These are phyloP conservation scores for Bombus picipes DNA, from an alignment of 1,140 invertebrate genomes.

Conservation along the genomic window DNA sequence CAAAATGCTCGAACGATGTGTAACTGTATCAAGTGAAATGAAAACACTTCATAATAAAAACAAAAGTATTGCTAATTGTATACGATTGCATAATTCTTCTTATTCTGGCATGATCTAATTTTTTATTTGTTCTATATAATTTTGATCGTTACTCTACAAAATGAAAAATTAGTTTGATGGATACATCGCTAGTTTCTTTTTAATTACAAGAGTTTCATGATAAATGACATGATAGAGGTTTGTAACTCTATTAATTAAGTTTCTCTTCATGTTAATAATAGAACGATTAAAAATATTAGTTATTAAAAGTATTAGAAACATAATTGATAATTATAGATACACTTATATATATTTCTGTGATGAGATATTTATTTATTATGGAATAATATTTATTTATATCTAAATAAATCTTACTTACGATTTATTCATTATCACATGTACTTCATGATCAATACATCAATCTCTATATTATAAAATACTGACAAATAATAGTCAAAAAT, in stretches of 20 bases:
- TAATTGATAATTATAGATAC: background rate
- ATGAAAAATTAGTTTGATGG: background rate
- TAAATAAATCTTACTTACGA: background rate
- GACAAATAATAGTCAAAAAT: too few relatives aligned
- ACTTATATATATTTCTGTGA: background rate
- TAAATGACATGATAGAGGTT: background rate
- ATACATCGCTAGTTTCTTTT: background rate
- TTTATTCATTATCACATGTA: background rate
- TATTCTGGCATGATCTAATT: background rate
- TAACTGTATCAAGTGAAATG: constrained; percentile 18
- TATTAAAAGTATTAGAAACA: background rate
- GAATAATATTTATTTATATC: background rate
- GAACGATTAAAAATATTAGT: background rate
- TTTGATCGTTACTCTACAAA: background rate
- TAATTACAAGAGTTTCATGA: background rate
- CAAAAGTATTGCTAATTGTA: constrained; percentile 22
- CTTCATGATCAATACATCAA: background rate
- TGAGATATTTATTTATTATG: background rate
- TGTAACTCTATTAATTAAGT: background rate
- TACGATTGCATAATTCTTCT: background rate
- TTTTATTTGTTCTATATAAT: background rate
- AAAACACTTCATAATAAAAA: constrained; percentile 21
- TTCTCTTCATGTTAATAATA: background rate
- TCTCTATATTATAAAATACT: background rate
- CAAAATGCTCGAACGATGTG: constrained; percentile 19